Base-by-base conservation (phyloP, 2,797 vertebrate genomes). In the Gymnoscopelus microlampas region DNA sequence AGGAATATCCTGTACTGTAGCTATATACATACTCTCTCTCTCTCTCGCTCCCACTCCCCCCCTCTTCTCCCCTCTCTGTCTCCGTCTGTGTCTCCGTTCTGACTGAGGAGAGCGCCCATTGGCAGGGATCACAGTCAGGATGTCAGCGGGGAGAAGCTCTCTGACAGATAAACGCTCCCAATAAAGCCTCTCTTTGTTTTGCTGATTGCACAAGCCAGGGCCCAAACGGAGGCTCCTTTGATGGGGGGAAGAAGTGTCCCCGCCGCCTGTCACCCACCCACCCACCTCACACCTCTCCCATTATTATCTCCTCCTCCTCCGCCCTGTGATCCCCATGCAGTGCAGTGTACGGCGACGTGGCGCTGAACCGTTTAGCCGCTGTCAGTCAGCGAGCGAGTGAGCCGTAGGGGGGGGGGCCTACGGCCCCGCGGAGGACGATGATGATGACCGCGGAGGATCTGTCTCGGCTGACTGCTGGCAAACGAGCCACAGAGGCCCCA, bases 401-500 rank as follows among this genome's bases (percentile, higher is more conserved):
- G 89, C 84, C 82, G 73, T 10, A 12, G 51, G 73, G 71, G 66
- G 77, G 3, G 8, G 74, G 80, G 77, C 84, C 72, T 76, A 87
- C 74, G 64, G 35, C 35, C 5, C 5, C 35, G 7, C 35, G 35
- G 35, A 39, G 5, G 35, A 39, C 5, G 35, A 39, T 44, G 35
- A 39, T 32, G 35, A 39, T 44, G 39, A 44, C 39, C 39, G 9
- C 39, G 53, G 84, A 78, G 76, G 82, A 88, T 80, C 80, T 82
- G 87, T 88, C 86, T 88, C 81, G 83, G 88, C 77, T 87, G 85
- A 90, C 79, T 84, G 85, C 81, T 82, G 80, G 87, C 89, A 84
- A 94, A 92, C 67, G 78, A 93, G 90, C 85, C 90, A 89, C 87
- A 77, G 83, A 89, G 91, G 91, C 73, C 84, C 81, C 88, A 90